Base-by-base conservation (phyloP, 2,113 vertebrate species). In the Microtus oregoni region DNA sequence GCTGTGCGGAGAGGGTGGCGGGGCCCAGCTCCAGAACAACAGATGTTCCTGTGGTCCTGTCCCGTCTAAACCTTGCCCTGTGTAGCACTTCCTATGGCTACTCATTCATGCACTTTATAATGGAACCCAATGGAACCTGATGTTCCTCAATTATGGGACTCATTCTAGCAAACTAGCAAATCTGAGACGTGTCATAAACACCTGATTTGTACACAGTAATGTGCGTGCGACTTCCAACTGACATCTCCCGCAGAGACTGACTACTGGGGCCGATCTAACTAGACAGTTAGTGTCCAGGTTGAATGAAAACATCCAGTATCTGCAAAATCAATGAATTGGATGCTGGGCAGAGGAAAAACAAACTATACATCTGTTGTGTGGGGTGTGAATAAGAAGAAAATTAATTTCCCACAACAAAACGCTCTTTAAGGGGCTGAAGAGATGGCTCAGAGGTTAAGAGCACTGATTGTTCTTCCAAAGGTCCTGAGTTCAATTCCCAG, bases 341-440 rank as follows among this genome's bases (percentile, higher is more conserved):
- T 41, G 28, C 6, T 41, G 65, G 22, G 32, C 52, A 9, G 35
- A 73, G 28, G 14, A 65, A 92, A 41, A 20, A 73, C 3, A 22
- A 35, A 35, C n/a, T 3, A 81, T 55, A 14, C 38, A 65, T 73
- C 20, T 89, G 13, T 63, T 47, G 13, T 17, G n/a, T 83, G 81
- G 38, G 32, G 41, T 73, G 3, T 12, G 19, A 65, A 65, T 65
- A 76, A 32, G 44, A 22, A 89, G 81, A 94, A 72, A 72, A 86
- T 87, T 30, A 75, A 86, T 67, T 94, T 93, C 81, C 72, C 77
- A 77, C 58, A 50, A 91, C 30, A 77, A 83, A 81, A 24, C 73
- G 17, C 22, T 61, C 26, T 87, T 70, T 44, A 92, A 70, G 50
- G 50, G 50, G 50, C 50, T 52, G 50, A 52, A 52, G 50, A 52